Evolutionary conservation across 2,113 vertebrate species (phyloP).

Genomic region (Hemiscyllium ocellatum): DNA sequence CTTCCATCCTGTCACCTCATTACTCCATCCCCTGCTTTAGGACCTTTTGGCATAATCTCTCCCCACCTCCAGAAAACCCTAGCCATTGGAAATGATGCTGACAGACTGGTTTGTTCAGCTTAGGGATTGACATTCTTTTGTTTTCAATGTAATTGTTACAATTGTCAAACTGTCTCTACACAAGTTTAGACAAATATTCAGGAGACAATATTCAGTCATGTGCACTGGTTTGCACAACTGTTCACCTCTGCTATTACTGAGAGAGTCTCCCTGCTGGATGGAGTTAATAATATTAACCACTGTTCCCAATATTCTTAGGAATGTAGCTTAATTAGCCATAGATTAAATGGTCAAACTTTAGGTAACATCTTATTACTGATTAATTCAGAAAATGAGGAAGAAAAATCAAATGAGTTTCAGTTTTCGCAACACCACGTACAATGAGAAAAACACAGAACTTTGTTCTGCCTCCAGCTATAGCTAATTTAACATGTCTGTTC

Average conservation of each 20-base stretch:
- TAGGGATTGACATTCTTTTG: background rate
- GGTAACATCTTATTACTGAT: background rate
- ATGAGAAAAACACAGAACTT: background rate
- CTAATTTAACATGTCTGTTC: background rate
- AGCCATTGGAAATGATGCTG: background rate
- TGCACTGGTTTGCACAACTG: background rate
- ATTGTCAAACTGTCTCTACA: background rate
- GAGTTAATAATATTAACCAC: background rate
- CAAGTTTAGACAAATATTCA: background rate
- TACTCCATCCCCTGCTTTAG: no score
- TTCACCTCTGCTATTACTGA: background rate
- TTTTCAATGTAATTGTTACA: background rate
- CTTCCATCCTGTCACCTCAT: background rate
- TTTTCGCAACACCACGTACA: background rate
- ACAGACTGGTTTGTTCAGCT: slow-evolving; percentile 8
- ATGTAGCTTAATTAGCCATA: background rate
- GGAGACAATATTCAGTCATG: background rate
- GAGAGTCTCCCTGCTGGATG: background rate
- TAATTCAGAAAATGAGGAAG: background rate
- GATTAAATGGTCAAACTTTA: background rate
- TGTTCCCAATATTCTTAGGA: background rate
- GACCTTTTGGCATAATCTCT: no score
- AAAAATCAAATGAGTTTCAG: background rate
- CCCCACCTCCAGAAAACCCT: background rate
- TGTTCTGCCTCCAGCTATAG: background rate